These are phyloP conservation scores for Myotis vivesi DNA, from an alignment of 2,797 vertebrate genomes.

Conservation along the genomic window DNA sequence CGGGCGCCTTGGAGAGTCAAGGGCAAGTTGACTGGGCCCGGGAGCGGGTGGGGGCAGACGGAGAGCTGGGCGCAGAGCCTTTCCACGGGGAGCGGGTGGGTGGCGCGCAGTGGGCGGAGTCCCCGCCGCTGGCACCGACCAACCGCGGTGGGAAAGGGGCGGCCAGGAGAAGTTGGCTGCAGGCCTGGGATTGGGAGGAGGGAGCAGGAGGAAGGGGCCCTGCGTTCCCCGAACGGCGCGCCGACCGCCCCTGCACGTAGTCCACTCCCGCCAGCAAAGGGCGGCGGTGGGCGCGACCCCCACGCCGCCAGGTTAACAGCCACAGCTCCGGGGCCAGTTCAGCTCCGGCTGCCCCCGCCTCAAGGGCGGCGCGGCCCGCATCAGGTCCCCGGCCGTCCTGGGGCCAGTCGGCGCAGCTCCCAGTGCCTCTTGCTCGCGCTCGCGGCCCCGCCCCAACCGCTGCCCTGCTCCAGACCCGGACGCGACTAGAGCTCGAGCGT, in stretches of 20 bases:
- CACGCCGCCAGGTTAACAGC: background rate
- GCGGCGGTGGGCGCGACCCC: background rate
- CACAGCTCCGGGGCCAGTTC: background rate
- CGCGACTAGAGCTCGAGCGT: background rate
- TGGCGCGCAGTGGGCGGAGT: constrained; percentile 51
- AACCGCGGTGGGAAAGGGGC: constrained; percentile 44
- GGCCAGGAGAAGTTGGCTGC: constrained; percentile 58
- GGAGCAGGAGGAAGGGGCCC: constrained; percentile 49
- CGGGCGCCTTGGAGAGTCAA: background rate
- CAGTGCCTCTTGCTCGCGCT: background rate
- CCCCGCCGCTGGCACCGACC: constrained; percentile 41
- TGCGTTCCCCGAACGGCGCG: background rate
- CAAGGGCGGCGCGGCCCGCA: background rate
- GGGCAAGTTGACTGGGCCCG: background rate
- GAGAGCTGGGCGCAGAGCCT: background rate
- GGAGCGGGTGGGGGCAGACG: background rate
- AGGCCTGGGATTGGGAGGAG: constrained; percentile 18
- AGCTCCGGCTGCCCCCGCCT: background rate
- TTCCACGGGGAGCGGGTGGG: constrained; percentile 52
- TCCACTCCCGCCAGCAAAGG: background rate
- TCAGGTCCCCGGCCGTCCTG: rapidly evolving
- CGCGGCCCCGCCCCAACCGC: background rate
- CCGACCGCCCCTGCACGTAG: constrained; percentile 51
- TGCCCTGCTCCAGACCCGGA: background rate
- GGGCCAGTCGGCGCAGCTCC: background rate